Conservation (phyloP, 2,113 vertebrate genomes). For the Chamaetylas fuelleborni region DNA sequence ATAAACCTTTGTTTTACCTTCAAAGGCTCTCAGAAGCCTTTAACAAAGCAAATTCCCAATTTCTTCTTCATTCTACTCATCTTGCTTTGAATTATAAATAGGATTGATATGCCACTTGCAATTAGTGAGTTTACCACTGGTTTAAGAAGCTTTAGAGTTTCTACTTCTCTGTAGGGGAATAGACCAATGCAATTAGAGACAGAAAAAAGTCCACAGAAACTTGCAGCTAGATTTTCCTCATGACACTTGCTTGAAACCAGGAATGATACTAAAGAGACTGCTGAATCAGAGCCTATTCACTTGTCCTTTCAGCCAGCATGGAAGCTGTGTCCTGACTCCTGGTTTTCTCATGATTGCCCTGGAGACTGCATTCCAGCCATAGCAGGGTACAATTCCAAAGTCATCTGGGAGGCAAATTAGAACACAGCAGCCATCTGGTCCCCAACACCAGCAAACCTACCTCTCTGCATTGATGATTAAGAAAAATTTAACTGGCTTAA, state of each 20-base stretch:
- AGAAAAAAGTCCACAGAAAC: background rate
- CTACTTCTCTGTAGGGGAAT: background rate
- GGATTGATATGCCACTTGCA: background rate
- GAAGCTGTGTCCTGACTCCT: background rate
- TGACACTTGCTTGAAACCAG: background rate
- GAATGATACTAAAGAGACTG: background rate
- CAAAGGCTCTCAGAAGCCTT: background rate
- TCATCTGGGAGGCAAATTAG: slow-evolving; percentile 12
- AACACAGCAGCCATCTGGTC: slow-evolving; percentile 25
- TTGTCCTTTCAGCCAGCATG: background rate
- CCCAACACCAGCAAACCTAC: background rate
- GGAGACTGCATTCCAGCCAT: background rate
- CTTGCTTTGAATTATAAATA: background rate
- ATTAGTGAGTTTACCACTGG: background rate
- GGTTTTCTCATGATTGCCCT: background rate
- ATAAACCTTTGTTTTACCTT: background rate
- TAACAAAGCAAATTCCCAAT: background rate
- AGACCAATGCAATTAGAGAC: background rate
- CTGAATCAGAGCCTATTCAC: background rate
- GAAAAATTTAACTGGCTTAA: background rate
- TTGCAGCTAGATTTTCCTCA: background rate
- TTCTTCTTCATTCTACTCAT: background rate
- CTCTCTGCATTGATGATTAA: background rate
- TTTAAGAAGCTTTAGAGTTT: background rate
- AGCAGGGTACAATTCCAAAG: background rate